phyloP scores from a whole-genome alignment of 2,113 vertebrate genomes.

The Corythaeola cristata region DNA sequence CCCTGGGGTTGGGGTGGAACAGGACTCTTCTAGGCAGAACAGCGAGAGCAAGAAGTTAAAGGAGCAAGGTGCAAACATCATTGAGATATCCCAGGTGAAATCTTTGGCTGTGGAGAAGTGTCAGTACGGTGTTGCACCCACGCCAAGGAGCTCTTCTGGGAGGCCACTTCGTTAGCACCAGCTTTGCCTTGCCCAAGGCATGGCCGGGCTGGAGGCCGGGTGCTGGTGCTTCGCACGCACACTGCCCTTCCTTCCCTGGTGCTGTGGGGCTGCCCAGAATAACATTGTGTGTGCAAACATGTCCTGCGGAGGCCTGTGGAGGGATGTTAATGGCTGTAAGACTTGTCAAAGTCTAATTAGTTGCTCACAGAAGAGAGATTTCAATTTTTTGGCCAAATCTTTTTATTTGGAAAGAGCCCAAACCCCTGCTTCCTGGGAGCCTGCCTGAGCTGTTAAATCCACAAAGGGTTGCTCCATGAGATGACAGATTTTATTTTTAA shows the following conservation, averaged over 20 bases:
- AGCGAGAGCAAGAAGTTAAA: not conserved
- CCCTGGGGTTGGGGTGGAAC: rapidly evolving
- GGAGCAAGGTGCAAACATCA: not conserved
- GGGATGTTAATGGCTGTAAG: constrained; percentile 8
- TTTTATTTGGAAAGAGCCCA: constrained; percentile 47
- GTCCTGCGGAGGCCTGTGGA: constrained; percentile 5
- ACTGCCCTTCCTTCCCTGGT: not conserved
- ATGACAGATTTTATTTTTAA: constrained; percentile 36
- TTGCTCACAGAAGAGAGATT: constrained; percentile 61
- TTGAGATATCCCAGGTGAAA: not conserved
- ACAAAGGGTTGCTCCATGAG: not conserved
- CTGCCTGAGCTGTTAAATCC: not conserved
- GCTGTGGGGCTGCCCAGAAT: not conserved
- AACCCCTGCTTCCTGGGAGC: constrained; percentile 37
- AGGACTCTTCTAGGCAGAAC: not conserved
- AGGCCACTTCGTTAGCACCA: not conserved
- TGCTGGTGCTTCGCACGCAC: not conserved
- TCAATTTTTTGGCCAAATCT: not conserved
- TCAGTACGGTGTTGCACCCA: not conserved
- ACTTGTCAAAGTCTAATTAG: constrained; percentile 63
- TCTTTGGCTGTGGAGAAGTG: not conserved
- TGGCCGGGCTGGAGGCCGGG: rapidly evolving
- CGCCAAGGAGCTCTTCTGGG: not conserved
- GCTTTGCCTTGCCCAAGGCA: not conserved
- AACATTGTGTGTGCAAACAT: not conserved